Conservation (phyloP, 2,797 vertebrate species). For the Dermochelys coriacea region DNA sequence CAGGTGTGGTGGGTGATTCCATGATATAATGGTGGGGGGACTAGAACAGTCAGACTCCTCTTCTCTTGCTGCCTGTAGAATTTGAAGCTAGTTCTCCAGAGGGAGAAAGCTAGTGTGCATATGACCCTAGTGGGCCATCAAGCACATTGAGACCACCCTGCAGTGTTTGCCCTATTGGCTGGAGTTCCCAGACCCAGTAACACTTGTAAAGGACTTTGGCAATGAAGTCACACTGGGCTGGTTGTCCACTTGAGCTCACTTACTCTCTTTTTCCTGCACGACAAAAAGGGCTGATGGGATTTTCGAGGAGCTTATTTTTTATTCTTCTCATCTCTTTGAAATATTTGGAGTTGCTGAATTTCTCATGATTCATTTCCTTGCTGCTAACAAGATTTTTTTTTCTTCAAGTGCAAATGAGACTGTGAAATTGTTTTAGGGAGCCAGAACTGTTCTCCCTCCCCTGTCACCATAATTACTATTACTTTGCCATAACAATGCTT, state of each 20-base stretch:
- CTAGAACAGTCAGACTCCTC: neutral
- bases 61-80: neutral
- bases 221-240: constrained; percentile 41
- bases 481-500: constrained; percentile 35
- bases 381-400: constrained; percentile 12
- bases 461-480: constrained; percentile 35
- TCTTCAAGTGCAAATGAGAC: constrained; percentile 49
- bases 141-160: neutral
- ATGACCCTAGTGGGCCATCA: too few species aligned
- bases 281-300: neutral
- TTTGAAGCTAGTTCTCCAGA: neutral
- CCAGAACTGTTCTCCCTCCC: neutral
- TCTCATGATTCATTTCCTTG: constrained; percentile 38
- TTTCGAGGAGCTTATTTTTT: neutral
- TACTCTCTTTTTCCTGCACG: neutral
- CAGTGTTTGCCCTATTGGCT: constrained; percentile 1
- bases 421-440: constrained; percentile 38
- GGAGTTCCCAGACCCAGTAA: neutral
- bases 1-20: neutral
- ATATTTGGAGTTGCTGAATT: constrained; percentile 51
- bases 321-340: constrained; percentile 2
- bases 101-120: neutral
- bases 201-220: neutral
- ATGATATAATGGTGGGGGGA: neutral
- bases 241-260: neutral